Base-by-base conservation (phyloP, 2,888 invertebrate genomes). In the Halocaridina rubra region DNA sequence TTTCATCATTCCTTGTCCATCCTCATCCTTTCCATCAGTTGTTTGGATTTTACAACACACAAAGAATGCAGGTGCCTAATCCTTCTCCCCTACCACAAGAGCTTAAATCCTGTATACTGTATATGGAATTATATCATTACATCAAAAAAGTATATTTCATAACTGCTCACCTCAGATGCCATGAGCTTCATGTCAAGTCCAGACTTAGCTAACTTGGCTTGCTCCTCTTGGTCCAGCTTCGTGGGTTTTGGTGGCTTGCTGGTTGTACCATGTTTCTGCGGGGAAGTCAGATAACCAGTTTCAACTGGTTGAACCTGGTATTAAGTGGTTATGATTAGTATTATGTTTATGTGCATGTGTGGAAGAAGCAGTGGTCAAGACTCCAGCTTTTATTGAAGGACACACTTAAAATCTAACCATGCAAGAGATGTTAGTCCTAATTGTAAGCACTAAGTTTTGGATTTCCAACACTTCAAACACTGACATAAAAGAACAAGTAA, bases 181-280 rank as follows among this genome's bases (percentile, higher is more conserved):
- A 97, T 95, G 92, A 97, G 93, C 92, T 99, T 99, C 97, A 98
- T 97, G 92, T 98, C 98, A 88, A 98, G 92, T 33, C 98, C 98
- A 78, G 97, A 95, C 92, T 98, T 98, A 3, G 98, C 98, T 90
- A 98, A 98, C 92, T 98, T 97, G 72, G 97, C 98, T 92, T 98
- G 97, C 90, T 98, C 98, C 92, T 98, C 97, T 76, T 96, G 95
- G 92, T 97, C 97, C 89, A 98, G 91, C 90, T 96, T 94, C 67
- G 95, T 96, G 76, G 98, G 96, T 92, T 98, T 97, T 89, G 97
- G 91, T 64, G 97, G 96, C 92, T 98, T 97, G 90, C 96, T 95
- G 74, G 97, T 98, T 84, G 97, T 96, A 88, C 98, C 98, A 91
- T 98, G 98, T 94, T 98, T 98, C 98, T 98, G 91, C 75, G 91